A percentile compares a stretch with the other conserved stretches of the same genome.
These are phyloP conservation scores for Novumbra hubbsi DNA, from an alignment of 2,797 vertebrate genomes.

Conservation along the genomic window DNA sequence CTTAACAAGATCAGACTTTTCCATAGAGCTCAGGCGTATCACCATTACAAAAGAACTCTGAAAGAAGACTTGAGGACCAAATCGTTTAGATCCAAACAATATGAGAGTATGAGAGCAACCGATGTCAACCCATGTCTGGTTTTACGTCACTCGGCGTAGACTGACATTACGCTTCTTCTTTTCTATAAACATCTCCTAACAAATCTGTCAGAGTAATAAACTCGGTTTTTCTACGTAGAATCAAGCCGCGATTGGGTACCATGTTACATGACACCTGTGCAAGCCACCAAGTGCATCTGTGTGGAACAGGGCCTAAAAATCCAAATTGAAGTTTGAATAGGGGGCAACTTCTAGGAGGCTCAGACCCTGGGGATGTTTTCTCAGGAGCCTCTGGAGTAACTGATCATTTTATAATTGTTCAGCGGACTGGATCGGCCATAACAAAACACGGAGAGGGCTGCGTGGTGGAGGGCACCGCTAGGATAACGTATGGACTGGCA, in stretches of 20 bases:
- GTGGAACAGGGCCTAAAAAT: neutral
- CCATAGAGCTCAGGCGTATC: neutral
- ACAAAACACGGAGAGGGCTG: conserved; percentile 53
- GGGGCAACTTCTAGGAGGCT: conserved; percentile 36
- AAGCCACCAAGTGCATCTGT: neutral
- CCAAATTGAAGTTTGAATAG: conserved; percentile 42
- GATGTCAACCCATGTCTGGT: neutral
- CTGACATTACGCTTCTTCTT: neutral
- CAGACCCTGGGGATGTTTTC: conserved; percentile 57
- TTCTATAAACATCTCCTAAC: neutral
- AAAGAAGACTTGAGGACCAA: neutral
- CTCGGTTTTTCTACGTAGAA: neutral
- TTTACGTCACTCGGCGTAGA: neutral
- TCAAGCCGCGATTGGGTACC: neutral
- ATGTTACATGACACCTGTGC: neutral
- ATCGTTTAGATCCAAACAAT: neutral
- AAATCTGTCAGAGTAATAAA: too few species aligned
- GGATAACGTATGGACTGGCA: conserved; percentile 66
- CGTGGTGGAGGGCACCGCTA: conserved; percentile 54
- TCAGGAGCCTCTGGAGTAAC: conserved; percentile 46
- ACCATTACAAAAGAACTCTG: neutral
- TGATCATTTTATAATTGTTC: conserved; percentile 57
- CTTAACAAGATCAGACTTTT: conserved; percentile 42
- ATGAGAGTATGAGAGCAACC: neutral
- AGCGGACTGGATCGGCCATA: conserved; percentile 56